Evolutionary conservation across 2,113 vertebrate species (phyloP).

Genomic region (Manacus vitellinus): DNA sequence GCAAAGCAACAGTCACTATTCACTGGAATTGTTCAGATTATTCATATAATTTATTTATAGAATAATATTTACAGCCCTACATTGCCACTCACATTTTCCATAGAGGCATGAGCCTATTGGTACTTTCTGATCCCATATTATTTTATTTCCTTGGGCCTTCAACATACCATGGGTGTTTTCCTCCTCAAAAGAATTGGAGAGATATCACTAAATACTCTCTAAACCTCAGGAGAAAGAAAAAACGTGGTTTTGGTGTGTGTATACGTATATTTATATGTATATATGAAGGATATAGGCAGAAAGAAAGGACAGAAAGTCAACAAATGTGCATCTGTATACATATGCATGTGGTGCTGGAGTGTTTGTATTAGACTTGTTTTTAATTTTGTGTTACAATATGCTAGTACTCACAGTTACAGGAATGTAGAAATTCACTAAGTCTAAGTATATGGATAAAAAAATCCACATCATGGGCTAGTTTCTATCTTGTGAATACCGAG

Average conservation of each 20-base stretch:
- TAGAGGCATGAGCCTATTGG: background rate
- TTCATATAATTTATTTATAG: background rate
- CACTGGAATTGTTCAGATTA: background rate
- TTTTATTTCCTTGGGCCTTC: background rate
- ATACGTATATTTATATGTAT: too few relatives aligned
- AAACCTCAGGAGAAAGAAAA: background rate
- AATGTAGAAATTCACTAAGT: background rate
- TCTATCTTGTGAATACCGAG: background rate
- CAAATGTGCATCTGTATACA: background rate
- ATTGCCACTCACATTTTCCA: background rate
- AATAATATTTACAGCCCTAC: background rate
- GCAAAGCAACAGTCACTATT: background rate
- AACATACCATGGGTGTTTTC: background rate
- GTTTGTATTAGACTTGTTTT: background rate
- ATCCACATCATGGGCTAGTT: background rate
- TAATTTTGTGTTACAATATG: background rate
- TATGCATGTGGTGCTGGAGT: background rate
- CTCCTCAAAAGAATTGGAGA: background rate
- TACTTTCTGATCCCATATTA: background rate
- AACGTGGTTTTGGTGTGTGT: background rate
- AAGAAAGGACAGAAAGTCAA: background rate
- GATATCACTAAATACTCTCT: background rate
- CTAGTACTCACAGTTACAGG: background rate
- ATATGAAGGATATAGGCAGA: background rate
- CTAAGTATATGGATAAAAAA: background rate